Percentiles rank a stretch among this genome's conserved stretches.
Evolutionary conservation across 2,113 vertebrate genomes (phyloP).

Genomic region (Dromiciops gliroides): DNA sequence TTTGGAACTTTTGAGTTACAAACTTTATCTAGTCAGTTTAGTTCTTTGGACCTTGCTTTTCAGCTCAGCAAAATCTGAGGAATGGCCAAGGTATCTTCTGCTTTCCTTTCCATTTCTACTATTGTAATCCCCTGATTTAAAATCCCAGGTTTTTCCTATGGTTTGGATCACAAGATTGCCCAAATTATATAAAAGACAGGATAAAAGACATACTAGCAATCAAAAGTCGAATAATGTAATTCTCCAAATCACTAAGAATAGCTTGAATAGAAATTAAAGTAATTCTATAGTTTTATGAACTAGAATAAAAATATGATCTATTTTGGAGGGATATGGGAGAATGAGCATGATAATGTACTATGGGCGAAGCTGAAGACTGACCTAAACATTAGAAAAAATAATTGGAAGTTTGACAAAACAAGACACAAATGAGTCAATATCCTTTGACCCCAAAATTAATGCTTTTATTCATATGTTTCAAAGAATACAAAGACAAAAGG

Average conservation of each 20-base stretch:
- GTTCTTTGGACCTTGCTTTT: not conserved
- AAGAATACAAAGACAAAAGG: not conserved
- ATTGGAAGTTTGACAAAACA: not conserved
- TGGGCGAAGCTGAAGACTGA: not conserved
- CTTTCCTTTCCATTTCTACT: not conserved
- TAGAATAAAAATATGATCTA: not conserved
- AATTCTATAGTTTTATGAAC: not conserved
- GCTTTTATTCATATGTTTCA: not conserved
- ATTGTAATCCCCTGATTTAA: not conserved
- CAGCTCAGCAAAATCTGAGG: not conserved
- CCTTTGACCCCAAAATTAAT: not conserved
- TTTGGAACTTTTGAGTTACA: not conserved
- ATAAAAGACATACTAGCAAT: not conserved
- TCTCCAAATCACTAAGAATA: not conserved
- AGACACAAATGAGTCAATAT: not conserved
- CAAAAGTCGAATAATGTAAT: not conserved
- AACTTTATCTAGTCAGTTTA: not conserved
- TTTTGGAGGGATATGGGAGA: not conserved
- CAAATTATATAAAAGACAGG: not conserved
- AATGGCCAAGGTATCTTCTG: not conserved
- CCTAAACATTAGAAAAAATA: not conserved
- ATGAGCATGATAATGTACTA: not conserved
- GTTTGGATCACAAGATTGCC: not conserved
- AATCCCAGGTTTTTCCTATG: not conserved
- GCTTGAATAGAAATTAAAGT: not conserved